Conservation (phyloP, 2,888 invertebrate genomes). For the Ophioninae sp. region DNA sequence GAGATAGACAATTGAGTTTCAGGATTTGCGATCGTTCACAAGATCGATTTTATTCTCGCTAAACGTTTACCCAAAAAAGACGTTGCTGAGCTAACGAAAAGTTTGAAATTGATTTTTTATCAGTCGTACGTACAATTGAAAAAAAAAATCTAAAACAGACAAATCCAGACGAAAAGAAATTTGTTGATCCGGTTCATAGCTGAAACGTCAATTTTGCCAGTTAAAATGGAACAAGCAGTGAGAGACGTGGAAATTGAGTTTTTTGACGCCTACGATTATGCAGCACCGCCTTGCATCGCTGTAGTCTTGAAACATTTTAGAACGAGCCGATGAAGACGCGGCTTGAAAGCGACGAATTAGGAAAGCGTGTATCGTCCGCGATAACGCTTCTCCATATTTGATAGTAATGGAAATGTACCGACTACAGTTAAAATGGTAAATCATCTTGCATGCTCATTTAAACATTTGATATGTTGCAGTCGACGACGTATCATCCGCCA, state of each 20-base stretch:
- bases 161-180: background rate
- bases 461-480: conserved; percentile 39
- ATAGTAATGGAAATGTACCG: conserved; percentile 21
- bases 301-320: conserved; percentile 3
- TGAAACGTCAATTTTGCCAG: background rate
- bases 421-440: conserved; percentile 42
- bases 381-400: conserved; percentile 12
- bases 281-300: conserved; percentile 36
- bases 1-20: no score
- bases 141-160: no score
- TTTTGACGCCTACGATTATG: conserved; percentile 50
- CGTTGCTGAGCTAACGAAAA: no score
- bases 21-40: no score
- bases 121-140: no score
- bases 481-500: conserved; percentile 50
- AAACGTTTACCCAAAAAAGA: no score
- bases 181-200: background rate
- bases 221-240: background rate
- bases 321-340: background rate
- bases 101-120: no score
- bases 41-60: no score
- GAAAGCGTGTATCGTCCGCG: conserved; percentile 52
- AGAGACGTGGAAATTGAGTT: background rate
- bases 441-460: background rate
- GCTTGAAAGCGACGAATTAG: conserved; percentile 9